These are phyloP conservation scores for Caranx melampygus DNA, from an alignment of 2,113 vertebrate genomes.

Conservation along the genomic window DNA sequence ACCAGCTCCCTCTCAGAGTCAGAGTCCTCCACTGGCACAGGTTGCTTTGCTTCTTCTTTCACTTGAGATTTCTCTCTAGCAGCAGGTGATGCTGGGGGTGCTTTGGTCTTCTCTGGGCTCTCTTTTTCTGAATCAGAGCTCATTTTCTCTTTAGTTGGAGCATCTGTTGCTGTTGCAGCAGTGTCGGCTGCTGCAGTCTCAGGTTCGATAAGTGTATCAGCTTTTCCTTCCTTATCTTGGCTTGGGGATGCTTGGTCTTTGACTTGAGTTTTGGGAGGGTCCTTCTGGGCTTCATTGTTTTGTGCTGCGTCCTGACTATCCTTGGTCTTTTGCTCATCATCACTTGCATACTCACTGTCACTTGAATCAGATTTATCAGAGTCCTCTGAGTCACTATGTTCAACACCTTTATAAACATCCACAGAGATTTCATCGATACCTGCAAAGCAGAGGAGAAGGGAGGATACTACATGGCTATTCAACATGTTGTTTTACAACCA, in stretches of 20 bases:
- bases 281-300: slow-evolving; percentile 80
- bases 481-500: neutral
- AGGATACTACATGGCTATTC: neutral
- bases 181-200: slow-evolving; percentile 30
- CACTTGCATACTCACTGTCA: slow-evolving; percentile 92
- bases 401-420: slow-evolving; percentile 93
- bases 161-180: slow-evolving; percentile 60
- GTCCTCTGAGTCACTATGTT: slow-evolving; percentile 96
- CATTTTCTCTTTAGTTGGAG: slow-evolving; percentile 81
- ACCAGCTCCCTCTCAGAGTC: slow-evolving; percentile 98
- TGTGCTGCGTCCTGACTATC: slow-evolving; percentile 82
- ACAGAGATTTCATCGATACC: slow-evolving; percentile 98
- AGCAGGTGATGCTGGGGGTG: slow-evolving; percentile 70
- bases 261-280: slow-evolving; percentile 85
- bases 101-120: slow-evolving; percentile 86
- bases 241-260: slow-evolving; percentile 79
- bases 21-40: slow-evolving; percentile 89
- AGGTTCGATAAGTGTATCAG: slow-evolving; percentile 65
- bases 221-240: slow-evolving; percentile 85
- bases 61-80: slow-evolving; percentile 88
- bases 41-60: slow-evolving; percentile 88
- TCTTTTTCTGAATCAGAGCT: slow-evolving; percentile 86
- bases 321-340: slow-evolving; percentile 92
- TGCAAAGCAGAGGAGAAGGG: slow-evolving; percentile 71
- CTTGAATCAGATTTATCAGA: slow-evolving; percentile 97